Evolutionary conservation across 2,888 invertebrate species (phyloP).

Genomic region (Sesia apiformis): DNA sequence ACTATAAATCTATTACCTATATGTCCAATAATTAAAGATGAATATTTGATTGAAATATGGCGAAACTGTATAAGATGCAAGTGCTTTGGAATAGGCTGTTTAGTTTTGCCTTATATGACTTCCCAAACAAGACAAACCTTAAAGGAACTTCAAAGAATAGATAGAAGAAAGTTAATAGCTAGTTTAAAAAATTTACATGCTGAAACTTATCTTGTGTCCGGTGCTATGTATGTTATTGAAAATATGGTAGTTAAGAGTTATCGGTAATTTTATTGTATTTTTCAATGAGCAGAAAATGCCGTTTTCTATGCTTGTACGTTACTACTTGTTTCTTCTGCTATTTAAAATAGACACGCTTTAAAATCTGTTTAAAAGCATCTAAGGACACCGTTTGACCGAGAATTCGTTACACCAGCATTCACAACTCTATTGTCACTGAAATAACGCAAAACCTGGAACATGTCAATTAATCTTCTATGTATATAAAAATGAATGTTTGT

Average conservation of each 20-base stretch:
- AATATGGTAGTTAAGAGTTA: constrained; percentile 39
- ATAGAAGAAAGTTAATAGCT: constrained; percentile 56
- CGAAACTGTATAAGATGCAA: constrained; percentile 61
- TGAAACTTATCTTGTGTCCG: constrained; percentile 59
- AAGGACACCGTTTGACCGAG: too few relatives aligned
- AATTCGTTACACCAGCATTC: too few relatives aligned
- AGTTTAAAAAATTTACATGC: constrained; percentile 61
- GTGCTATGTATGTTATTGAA: constrained; percentile 64
- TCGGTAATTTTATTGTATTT: constrained; percentile 15
- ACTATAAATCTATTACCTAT: constrained; percentile 58
- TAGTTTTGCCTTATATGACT: constrained; percentile 62
- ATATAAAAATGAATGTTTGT: too few relatives aligned
- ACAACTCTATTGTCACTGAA: too few relatives aligned
- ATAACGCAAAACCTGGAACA: too few relatives aligned
- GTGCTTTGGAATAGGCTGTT: constrained; percentile 55
- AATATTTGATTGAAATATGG: constrained; percentile 63
- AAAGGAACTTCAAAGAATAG: constrained; percentile 54
- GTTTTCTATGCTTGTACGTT: too few relatives aligned
- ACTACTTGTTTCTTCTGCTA: too few relatives aligned
- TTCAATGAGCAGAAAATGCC: too few relatives aligned
- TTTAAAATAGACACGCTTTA: too few relatives aligned
- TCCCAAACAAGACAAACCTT: constrained; percentile 43
- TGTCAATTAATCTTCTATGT: too few relatives aligned
- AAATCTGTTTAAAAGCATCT: too few relatives aligned
- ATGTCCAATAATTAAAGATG: constrained; percentile 59